These are phyloP conservation scores for Melieria omissa DNA, from an alignment of 2,888 invertebrate genomes.

Conservation along the genomic window DNA sequence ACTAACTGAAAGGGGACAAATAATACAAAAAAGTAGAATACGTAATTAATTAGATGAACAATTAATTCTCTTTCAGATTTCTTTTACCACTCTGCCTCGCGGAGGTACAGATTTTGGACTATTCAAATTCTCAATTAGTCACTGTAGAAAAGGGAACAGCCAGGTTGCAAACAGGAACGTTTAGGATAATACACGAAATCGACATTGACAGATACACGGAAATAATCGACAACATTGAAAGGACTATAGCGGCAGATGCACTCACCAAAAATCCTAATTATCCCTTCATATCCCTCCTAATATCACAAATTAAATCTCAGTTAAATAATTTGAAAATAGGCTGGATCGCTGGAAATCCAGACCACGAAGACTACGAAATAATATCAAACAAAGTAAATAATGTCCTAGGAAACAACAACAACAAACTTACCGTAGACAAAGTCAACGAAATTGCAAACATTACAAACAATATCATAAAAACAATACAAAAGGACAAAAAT, in stretches of 20 bases:
- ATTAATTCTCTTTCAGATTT: too few species aligned
- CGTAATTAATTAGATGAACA: background rate
- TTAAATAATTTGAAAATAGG: background rate
- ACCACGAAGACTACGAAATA: constrained; percentile 12
- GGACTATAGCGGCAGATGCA: background rate
- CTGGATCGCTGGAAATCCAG: constrained; percentile 6
- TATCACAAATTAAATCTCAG: constrained; percentile 1
- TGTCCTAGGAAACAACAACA: background rate
- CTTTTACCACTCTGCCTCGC: background rate
- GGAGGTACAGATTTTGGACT: constrained; percentile 6
- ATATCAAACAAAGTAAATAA: constrained; percentile 11
- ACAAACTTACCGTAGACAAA: constrained; percentile 31
- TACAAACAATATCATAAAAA: constrained; percentile 11
- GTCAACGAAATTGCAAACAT: constrained; percentile 18
- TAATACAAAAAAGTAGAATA: constrained; percentile 4
- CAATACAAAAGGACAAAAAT: constrained; percentile 14
- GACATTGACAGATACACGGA: constrained; percentile 8
- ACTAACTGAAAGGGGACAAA: too few species aligned
- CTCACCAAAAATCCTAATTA: background rate
- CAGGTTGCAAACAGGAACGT: constrained; percentile 1
- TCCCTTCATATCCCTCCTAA: constrained; percentile 20
- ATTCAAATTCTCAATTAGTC: constrained; percentile 13
- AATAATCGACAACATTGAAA: background rate
- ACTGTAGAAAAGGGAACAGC: background rate
- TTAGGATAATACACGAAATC: constrained; percentile 11